Conservation (phyloP, 2,797 vertebrate genomes). For the Acanthiza pusilla region DNA sequence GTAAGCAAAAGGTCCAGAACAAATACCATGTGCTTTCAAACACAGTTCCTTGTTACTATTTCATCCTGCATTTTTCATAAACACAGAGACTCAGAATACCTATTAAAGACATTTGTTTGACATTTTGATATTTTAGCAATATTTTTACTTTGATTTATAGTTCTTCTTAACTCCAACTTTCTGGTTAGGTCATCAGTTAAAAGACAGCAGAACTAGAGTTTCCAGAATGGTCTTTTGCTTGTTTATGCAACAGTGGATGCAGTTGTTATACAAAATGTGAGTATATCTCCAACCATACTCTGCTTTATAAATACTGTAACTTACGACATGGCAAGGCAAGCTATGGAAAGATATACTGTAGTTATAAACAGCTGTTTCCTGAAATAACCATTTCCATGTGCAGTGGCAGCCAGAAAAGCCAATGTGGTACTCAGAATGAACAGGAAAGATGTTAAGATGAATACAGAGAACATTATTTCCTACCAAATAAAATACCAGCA, state of each 20-base stretch:
- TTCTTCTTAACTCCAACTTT: background rate
- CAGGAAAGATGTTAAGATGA: background rate
- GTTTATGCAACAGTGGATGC: background rate
- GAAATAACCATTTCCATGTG: background rate
- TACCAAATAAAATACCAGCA: background rate
- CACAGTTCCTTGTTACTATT: background rate
- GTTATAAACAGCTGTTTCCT: background rate
- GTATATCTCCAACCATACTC: background rate
- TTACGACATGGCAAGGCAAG: background rate
- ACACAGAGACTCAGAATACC: background rate
- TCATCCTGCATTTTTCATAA: background rate
- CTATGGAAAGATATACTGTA: background rate
- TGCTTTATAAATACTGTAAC: background rate
- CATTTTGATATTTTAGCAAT: background rate
- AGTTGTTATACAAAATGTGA: background rate
- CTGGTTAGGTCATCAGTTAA: background rate
- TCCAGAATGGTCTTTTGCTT: background rate
- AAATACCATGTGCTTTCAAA: background rate
- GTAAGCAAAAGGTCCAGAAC: background rate
- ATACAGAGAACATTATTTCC: background rate
- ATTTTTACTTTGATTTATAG: background rate
- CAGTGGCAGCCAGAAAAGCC: background rate
- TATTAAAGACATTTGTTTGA: slow-evolving; percentile 20
- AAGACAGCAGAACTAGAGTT: background rate
- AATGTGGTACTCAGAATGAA: background rate